Evolutionary conservation across 1,140 invertebrate genomes (phyloP).

Genomic region (Eurosta solidaginis): DNA sequence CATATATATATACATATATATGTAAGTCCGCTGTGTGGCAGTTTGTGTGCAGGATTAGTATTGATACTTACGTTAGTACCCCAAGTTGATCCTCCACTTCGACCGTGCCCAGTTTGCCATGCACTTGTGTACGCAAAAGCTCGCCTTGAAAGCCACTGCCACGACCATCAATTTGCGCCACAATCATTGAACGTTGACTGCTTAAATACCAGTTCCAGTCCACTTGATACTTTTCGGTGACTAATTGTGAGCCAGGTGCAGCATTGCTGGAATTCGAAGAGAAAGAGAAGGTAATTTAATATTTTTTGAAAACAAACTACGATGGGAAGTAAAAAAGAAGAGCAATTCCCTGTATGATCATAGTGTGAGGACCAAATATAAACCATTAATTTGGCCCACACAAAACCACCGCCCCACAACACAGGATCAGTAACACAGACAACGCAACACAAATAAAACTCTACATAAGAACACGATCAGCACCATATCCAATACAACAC

Average conservation of each 20-base stretch:
- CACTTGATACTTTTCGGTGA: constrained; percentile 74
- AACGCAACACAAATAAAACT: too few relatives aligned
- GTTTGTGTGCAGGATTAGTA: background rate
- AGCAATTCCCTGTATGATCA: too few relatives aligned
- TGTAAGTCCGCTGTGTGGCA: too few relatives aligned
- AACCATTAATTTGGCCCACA: too few relatives aligned
- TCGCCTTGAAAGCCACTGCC: constrained; percentile 80
- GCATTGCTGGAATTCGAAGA: constrained; percentile 64
- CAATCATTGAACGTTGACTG: constrained; percentile 75
- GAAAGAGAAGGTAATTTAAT: background rate
- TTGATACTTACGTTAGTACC: constrained; percentile 68
- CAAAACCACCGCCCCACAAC: too few relatives aligned
- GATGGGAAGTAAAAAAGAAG: too few relatives aligned
- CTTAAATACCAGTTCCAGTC: constrained; percentile 79
- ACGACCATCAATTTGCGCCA: constrained; percentile 78
- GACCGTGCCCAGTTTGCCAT: constrained; percentile 67
- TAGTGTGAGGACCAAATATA: too few relatives aligned
- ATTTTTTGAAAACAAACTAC: background rate
- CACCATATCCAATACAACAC: too few relatives aligned
- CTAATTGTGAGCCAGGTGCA: constrained; percentile 75
- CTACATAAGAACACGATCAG: too few relatives aligned
- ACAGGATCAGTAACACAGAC: too few relatives aligned
- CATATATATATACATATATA: background rate
- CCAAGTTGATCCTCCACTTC: constrained; percentile 86
- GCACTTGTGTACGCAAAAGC: constrained; percentile 72